Evolutionary conservation across 2,797 vertebrate genomes (phyloP).

Genomic region (Crenichthys baileyi): DNA sequence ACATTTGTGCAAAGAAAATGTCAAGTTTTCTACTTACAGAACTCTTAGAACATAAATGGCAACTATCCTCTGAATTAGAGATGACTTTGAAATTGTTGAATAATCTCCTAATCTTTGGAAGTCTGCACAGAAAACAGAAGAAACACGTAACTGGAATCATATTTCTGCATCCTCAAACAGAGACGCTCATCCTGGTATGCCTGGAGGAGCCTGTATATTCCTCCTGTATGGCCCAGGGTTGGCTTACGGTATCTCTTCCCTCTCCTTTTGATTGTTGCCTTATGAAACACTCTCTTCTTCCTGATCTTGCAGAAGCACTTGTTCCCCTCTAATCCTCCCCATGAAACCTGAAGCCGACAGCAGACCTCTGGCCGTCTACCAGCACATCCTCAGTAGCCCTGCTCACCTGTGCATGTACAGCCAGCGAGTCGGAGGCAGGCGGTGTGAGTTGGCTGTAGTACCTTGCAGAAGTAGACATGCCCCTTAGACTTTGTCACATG

Average conservation of each 20-base stretch:
- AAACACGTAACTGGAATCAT: slow-evolving; percentile 2
- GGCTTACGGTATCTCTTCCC: slow-evolving; percentile 25
- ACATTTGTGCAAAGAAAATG: neutral
- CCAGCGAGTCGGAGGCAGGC: neutral
- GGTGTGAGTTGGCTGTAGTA: neutral
- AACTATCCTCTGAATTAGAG: neutral
- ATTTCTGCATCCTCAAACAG: slow-evolving; percentile 34
- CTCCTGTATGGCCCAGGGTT: slow-evolving; percentile 24
- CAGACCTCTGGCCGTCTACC: slow-evolving; percentile 67
- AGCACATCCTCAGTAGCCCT: slow-evolving; percentile 58
- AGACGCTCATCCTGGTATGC: slow-evolving; percentile 14
- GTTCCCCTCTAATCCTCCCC: slow-evolving; percentile 41
- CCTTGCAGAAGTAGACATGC: neutral
- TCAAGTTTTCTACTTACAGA: neutral
- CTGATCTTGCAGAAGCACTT: slow-evolving; percentile 34
- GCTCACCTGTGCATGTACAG: slow-evolving; percentile 53
- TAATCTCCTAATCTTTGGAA: neutral
- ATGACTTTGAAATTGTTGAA: neutral
- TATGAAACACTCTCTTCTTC: slow-evolving; percentile 53
- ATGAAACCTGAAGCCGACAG: slow-evolving; percentile 68
- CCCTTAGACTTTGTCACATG: neutral
- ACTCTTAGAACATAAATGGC: neutral
- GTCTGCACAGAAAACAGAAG: slow-evolving; percentile 5
- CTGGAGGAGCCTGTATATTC: slow-evolving; percentile 6
- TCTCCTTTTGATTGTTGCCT: slow-evolving; percentile 49